phyloP scores from a whole-genome alignment of 2,888 invertebrate species.

The Hydropsyche betteni region DNA sequence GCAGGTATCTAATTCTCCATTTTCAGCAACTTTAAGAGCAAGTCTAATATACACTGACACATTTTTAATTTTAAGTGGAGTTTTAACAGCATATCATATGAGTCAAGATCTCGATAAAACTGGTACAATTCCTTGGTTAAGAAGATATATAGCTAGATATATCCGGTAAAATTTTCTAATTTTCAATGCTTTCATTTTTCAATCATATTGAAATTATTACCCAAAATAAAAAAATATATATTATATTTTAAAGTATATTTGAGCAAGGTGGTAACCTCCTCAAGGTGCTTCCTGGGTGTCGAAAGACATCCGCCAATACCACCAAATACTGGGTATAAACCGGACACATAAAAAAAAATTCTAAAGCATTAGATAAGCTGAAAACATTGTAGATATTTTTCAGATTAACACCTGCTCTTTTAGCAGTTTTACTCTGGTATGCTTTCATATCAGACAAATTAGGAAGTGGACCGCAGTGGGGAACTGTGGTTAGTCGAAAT shows the following conservation, averaged over 20 bases:
- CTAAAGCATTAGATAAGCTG: constrained; percentile 31
- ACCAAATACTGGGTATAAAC: too few species aligned
- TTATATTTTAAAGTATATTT: too few species aligned
- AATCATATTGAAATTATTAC: too few species aligned
- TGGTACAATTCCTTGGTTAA: constrained; percentile 67
- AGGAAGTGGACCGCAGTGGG: constrained; percentile 75
- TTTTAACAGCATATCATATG: constrained; percentile 71
- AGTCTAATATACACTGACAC: constrained; percentile 75
- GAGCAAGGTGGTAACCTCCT: too few species aligned
- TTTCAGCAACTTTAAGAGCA: constrained; percentile 70
- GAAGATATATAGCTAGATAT: constrained; percentile 68
- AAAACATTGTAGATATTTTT: constrained; percentile 50
- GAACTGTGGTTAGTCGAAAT: constrained; percentile 69
- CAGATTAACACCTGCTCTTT: constrained; percentile 72
- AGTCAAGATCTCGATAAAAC: constrained; percentile 65
- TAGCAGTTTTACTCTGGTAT: constrained; percentile 72
- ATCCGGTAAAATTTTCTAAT: constrained; percentile 62
- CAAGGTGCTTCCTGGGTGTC: too few species aligned
- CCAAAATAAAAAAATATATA: too few species aligned
- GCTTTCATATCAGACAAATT: constrained; percentile 73
- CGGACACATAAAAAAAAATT: too few species aligned
- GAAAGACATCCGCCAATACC: too few species aligned
- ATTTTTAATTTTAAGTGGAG: constrained; percentile 73
- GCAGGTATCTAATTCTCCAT: constrained; percentile 67
- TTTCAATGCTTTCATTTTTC: too few species aligned